Percentiles rank a stretch among this genome's conserved stretches.
Evolutionary conservation across 2,113 vertebrate genomes (phyloP).

Genomic region (Pogonocichla stellata): DNA sequence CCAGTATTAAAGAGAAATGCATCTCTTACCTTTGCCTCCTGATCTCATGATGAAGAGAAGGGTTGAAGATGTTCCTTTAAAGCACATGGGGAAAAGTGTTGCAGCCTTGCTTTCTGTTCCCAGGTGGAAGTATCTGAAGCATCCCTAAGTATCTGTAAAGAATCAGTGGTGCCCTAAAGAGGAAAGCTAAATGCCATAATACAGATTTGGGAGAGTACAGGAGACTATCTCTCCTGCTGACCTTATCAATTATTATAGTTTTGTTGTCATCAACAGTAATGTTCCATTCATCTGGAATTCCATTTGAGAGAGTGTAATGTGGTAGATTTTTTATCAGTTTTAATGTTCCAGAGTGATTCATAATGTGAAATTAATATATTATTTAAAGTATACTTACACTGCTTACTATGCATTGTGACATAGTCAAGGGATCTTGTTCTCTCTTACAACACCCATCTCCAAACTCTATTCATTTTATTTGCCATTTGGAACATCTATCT

Average conservation of each 20-base stretch:
- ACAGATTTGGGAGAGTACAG: background rate
- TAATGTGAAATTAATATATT: slow-evolving; percentile 2
- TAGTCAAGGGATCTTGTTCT: background rate
- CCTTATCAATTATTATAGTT: background rate
- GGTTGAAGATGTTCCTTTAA: background rate
- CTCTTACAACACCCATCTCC: background rate
- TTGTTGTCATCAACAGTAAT: background rate
- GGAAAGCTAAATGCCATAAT: background rate
- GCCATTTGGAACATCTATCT: background rate
- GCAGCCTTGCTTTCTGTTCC: background rate
- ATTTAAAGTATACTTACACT: background rate
- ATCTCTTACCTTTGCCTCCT: background rate
- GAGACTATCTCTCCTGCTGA: background rate
- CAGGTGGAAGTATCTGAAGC: background rate
- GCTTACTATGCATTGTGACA: background rate
- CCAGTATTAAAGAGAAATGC: background rate
- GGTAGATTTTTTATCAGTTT: background rate
- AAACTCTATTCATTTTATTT: background rate
- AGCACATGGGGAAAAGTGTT: background rate
- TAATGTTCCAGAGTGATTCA: background rate
- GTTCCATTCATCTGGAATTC: background rate
- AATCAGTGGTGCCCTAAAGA: background rate
- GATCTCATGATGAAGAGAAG: background rate
- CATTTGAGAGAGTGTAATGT: background rate
- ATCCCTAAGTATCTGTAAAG: background rate